phyloP scores from a whole-genome alignment of 2,888 invertebrate genomes.

The Omphaloscelis lunosa region DNA sequence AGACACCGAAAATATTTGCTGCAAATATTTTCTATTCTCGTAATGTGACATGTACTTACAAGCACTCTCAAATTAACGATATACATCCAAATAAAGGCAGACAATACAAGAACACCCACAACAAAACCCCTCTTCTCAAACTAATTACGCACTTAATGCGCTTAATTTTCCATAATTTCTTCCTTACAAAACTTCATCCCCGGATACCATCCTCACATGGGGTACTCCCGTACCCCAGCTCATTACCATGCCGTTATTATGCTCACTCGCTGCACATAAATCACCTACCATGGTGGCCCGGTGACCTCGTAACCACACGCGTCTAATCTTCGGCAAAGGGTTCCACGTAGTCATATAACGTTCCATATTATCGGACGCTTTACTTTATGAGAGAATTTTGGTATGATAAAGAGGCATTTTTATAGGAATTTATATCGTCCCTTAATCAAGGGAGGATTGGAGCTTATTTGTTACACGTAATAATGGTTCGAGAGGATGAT shows the following conservation, averaged over 20 bases:
- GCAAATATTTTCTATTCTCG: not conserved
- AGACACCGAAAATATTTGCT: not conserved
- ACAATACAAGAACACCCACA: slow-evolving; percentile 8
- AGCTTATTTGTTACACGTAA: slow-evolving; percentile 18
- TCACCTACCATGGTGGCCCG: slow-evolving; percentile 56
- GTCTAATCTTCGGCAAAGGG: slow-evolving; percentile 57
- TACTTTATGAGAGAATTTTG: slow-evolving; percentile 32
- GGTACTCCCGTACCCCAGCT: slow-evolving; percentile 26
- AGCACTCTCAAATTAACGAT: not conserved
- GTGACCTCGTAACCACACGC: slow-evolving; percentile 50
- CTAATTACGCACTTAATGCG: slow-evolving; percentile 28
- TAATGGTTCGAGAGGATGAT: not conserved
- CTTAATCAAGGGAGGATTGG: slow-evolving; percentile 4
- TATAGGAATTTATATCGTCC: slow-evolving; percentile 24
- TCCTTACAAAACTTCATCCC: slow-evolving; percentile 39
- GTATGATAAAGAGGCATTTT: slow-evolving; percentile 36
- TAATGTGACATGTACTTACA: not conserved
- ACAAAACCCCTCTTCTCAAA: slow-evolving; percentile 1
- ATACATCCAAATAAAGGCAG: not conserved
- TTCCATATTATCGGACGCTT: slow-evolving; percentile 43
- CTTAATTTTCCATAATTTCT: slow-evolving; percentile 53
- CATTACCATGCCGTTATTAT: slow-evolving; percentile 54
- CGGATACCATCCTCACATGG: slow-evolving; percentile 15
- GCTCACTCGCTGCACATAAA: slow-evolving; percentile 57
- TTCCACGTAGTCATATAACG: slow-evolving; percentile 53